A percentile compares a stretch with the other conserved stretches of the same genome.
phyloP scores from a whole-genome alignment of 2,888 invertebrate species.

The Prionchulus punctatus region DNA sequence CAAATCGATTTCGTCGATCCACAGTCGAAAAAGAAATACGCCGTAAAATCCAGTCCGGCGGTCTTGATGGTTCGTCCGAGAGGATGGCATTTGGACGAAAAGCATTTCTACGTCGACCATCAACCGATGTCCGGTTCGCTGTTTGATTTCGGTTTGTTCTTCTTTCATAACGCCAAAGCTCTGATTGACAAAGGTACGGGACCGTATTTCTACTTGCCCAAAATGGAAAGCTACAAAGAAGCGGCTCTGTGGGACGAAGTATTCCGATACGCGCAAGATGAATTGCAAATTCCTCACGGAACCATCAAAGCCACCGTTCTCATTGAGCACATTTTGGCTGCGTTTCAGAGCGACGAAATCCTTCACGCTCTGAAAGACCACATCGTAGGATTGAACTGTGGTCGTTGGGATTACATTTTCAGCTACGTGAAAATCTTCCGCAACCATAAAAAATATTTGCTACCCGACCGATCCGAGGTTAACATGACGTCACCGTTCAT shows the following conservation, averaged over 20 bases:
- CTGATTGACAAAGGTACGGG: slow-evolving; percentile 45
- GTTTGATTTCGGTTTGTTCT: slow-evolving; percentile 51
- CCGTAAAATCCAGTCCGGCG: slow-evolving; percentile 39
- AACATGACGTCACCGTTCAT: slow-evolving; percentile 50
- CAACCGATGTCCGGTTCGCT: slow-evolving; percentile 45
- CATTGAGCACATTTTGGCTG: slow-evolving; percentile 52
- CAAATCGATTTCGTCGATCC: slow-evolving; percentile 26
- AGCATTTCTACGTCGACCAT: slow-evolving; percentile 27
- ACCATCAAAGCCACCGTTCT: slow-evolving; percentile 54
- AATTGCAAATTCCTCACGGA: slow-evolving; percentile 44
- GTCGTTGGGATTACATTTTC: slow-evolving; percentile 52
- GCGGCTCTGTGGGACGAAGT: slow-evolving; percentile 53
- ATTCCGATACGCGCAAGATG: slow-evolving; percentile 47
- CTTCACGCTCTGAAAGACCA: slow-evolving; percentile 49
- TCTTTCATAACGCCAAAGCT: slow-evolving; percentile 47
- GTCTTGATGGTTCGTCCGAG: slow-evolving; percentile 51
- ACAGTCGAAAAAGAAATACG: slow-evolving; percentile 24
- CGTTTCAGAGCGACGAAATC: slow-evolving; percentile 53
- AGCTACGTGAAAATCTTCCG: slow-evolving; percentile 33
- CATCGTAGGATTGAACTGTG: slow-evolving; percentile 54
- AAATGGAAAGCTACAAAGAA: slow-evolving; percentile 49
- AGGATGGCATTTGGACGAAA: slow-evolving; percentile 56
- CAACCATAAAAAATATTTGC: slow-evolving; percentile 43
- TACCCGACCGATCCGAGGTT: slow-evolving; percentile 53
- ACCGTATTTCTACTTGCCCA: slow-evolving; percentile 55